Evolutionary conservation across 2,888 invertebrate species (phyloP), one percentile per base, ranked within the genome.

Genomic region (Mythimna loreyi): DNA sequence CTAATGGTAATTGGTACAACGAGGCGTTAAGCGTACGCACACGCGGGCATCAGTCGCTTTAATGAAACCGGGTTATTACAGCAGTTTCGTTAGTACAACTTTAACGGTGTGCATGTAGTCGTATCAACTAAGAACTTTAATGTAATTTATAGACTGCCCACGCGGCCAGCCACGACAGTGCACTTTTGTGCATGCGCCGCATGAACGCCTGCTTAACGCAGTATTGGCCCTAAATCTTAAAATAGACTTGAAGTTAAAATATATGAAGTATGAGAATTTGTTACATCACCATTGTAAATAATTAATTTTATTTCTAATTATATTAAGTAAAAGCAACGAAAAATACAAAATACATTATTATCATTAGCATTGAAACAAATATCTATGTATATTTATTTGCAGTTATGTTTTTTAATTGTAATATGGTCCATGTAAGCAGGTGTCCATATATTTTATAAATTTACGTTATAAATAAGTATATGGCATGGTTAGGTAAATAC

Each of bases 401-500:
- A 78, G 28, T 30, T 53, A 36, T 28, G 4, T 23, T 53, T 49
- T 59, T 23, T 36, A 57, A 50, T 64, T 19, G 23, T 30, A 19
- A 52, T 47, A 53, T 53, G 43, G 6, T 25, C 16, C 36, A 63
- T 60, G 49, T 60, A 52, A 19, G 40, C 40, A 16, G 40, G 40
- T 40, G 16, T 40, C 8, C 45, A 57, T 57, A 25, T 64, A 28
- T 70, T 62, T 64, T 43, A 25, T 64, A 28, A 56, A 60, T 23
- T 53, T 63, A 62, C 40, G n/a, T 72, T 68, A 60, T 70, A 66
- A 16, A 40, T 58, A 50, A 23, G 43, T 49, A 59, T 28, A 28
- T 77, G 25, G 40, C 69, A 62, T 59, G 30, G 23, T 80, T 80
- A 75, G 57, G 57, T 67, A 53, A 76, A 82, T 84, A 76, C 64